A percentile compares a stretch with the other conserved stretches of the same genome.
Conservation (phyloP, 1,140 invertebrate species). For the Bicyclus anynana region DNA sequence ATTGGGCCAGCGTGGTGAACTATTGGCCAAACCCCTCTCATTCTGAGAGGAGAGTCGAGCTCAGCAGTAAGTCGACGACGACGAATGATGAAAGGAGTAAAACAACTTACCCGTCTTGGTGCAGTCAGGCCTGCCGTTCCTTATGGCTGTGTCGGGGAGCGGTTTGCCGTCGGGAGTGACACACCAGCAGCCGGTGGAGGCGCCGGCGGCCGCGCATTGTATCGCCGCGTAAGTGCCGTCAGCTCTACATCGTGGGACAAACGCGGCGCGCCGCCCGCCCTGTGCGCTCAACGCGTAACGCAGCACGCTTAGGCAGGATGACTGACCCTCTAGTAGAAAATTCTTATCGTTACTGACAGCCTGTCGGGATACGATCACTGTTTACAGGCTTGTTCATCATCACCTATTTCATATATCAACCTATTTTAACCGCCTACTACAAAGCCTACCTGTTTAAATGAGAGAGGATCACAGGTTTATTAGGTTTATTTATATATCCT, state of each 20-base stretch:
- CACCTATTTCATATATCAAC: too few relatives aligned
- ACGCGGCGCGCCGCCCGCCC: slow-evolving; percentile 47
- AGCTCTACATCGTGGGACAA: slow-evolving; percentile 84
- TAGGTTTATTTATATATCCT: too few relatives aligned
- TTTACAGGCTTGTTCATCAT: too few relatives aligned
- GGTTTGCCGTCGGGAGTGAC: slow-evolving; percentile 88
- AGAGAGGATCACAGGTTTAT: too few relatives aligned
- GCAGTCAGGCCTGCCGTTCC: slow-evolving; percentile 84
- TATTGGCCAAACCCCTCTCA: too few relatives aligned
- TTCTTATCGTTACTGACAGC: not conserved
- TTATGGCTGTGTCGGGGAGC: slow-evolving; percentile 85
- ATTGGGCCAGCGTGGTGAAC: too few relatives aligned
- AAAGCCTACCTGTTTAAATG: too few relatives aligned
- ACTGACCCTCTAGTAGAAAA: slow-evolving; percentile 47
- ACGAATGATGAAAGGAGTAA: too few relatives aligned
- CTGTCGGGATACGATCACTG: too few relatives aligned
- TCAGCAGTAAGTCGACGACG: too few relatives aligned
- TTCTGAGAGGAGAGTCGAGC: too few relatives aligned
- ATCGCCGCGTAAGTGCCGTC: slow-evolving; percentile 90
- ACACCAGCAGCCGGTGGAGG: slow-evolving; percentile 85
- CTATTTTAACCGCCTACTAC: too few relatives aligned
- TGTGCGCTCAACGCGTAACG: slow-evolving; percentile 60
- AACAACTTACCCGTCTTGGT: slow-evolving; percentile 59
- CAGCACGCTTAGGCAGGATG: slow-evolving; percentile 52
- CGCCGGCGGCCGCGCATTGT: slow-evolving; percentile 88